Evolutionary conservation across 2,888 invertebrate genomes (phyloP), one percentile per base, ranked within the genome.

Genomic region (Agrochola lota): DNA sequence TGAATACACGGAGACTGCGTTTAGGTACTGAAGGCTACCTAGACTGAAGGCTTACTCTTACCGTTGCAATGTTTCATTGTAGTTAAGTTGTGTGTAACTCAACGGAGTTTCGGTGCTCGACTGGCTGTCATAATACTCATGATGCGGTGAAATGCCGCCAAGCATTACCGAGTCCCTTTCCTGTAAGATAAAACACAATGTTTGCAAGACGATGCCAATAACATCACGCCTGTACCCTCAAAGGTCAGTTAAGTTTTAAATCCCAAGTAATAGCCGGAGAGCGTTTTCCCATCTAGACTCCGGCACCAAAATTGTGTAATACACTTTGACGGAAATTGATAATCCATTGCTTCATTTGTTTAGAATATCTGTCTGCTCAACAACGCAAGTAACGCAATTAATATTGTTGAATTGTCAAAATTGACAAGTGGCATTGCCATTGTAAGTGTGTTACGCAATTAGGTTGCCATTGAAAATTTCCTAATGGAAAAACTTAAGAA

Each of bases 51-150:
- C n/a, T n/a, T n/a, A n/a, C n/a, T n/a, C 86, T 87, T 89, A 98
- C 97, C 98, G 97, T 91, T 98, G 97, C 82, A 98, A 95, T 90
- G 98, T 99, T 89, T 98, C 98, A 89, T 98, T 98, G 92, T 98
- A 99, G 94, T 98, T 99, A 12, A 99, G 96, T 91, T 98, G 98
- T 90, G 97, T 98, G 95, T 99, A 99, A 91, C 98, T 98, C 12
- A 98, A 97, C 0, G 98, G 98, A 0, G 98, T 98, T 90, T 98
- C 98, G 0, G 98, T 97, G 46, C 98, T 98, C 20, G 98, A 98
- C 93, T 98, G 98, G 94, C 98, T 98, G 89, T 98, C 98, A 89
- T 97, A 97, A 92, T 98, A 97, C 74, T 98, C 98, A 89, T 98
- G 98, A 92, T 98, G 98, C 0, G 98, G 98, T 1, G 98, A 98